Base-by-base conservation (phyloP, 2,797 vertebrate genomes). In the Paramormyrops hopkinsi region DNA sequence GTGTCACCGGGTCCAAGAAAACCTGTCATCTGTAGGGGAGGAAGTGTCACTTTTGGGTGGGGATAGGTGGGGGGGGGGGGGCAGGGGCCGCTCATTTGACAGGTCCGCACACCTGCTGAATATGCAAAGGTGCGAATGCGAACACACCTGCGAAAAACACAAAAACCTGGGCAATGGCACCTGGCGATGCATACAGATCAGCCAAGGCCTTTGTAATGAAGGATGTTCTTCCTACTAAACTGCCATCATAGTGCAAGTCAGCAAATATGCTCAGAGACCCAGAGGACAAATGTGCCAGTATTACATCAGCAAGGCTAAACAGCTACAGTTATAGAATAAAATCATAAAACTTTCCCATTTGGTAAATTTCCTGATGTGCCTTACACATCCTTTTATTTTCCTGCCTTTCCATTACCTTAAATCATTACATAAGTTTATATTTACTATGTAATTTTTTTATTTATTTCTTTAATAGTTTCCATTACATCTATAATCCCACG, bases 11-110 rank as follows among this genome's bases (percentile, higher is more conserved):
- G 62, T 44, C 17, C 69, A 19, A 29, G 22, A 19, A 17, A 53
- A 89, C 44, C 88, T 90, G 88, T 89, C 90, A 90, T 51, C 88
- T 51, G 69, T 6, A 65, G 69, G 51, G 53, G 65, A 22, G 83
- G 50, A 79, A 33, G 86, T 89, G 88, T 88, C 90, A 90, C 33
- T 59, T 88, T 17, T 11, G 85, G 59, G 84, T 56, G 44, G 33
- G 53, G 79, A 53, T 9, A 37, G 19, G 85, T 22, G 53, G 41
- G 25, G 41, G 33, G 48, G 3, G 46, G 62, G n/a, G 29, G 89
- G 65, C 82, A 53, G 83, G 17, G 48, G 37, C 62, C 41, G 25
- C 50, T 84, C 50, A 62, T 65, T 69, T 86, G 82, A 87, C 90
- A 65, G 85, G 51, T 88, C 19, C 54, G 2, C 62, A 50, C 73